Evolutionary conservation across 2,888 invertebrate genomes (phyloP).

Genomic region (Xestia sexstrigata): DNA sequence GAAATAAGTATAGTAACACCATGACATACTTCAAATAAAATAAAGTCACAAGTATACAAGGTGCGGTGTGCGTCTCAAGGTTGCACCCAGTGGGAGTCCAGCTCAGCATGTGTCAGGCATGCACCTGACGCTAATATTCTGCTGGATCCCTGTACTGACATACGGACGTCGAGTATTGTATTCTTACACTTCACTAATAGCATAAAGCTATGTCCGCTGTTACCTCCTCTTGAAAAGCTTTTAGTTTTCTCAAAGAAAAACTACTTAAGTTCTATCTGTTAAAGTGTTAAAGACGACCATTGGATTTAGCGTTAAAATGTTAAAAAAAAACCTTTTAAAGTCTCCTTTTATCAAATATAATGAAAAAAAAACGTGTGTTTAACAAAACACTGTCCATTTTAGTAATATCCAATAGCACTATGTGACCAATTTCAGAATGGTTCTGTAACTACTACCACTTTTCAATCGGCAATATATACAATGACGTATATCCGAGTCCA

Average conservation of each 20-base stretch:
- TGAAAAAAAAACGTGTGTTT: not conserved
- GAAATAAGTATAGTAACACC: too few species aligned
- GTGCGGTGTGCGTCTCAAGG: too few species aligned
- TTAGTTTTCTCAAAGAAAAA: constrained; percentile 45
- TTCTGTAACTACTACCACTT: constrained; percentile 1
- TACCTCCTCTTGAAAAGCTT: constrained; percentile 38
- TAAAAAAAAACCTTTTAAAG: not conserved
- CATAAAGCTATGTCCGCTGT: not conserved
- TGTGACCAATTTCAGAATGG: not conserved
- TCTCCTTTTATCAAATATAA: not conserved
- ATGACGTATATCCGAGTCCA: not conserved
- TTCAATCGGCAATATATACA: not conserved
- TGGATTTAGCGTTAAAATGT: constrained; percentile 9
- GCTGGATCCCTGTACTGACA: too few species aligned
- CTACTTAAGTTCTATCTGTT: not conserved
- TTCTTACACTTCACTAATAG: constrained; percentile 9
- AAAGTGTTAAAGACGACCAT: not conserved
- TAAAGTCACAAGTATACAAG: too few species aligned
- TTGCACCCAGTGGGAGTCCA: too few species aligned
- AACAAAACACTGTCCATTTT: constrained; percentile 2
- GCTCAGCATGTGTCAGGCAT: too few species aligned
- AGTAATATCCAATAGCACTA: not conserved
- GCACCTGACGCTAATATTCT: too few species aligned
- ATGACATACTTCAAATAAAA: too few species aligned
- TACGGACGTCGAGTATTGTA: too few species aligned